Percentiles rank a stretch among this genome's conserved stretches.
Evolutionary conservation across 2,797 vertebrate species (phyloP).

Genomic region (Labeo calbasu): DNA sequence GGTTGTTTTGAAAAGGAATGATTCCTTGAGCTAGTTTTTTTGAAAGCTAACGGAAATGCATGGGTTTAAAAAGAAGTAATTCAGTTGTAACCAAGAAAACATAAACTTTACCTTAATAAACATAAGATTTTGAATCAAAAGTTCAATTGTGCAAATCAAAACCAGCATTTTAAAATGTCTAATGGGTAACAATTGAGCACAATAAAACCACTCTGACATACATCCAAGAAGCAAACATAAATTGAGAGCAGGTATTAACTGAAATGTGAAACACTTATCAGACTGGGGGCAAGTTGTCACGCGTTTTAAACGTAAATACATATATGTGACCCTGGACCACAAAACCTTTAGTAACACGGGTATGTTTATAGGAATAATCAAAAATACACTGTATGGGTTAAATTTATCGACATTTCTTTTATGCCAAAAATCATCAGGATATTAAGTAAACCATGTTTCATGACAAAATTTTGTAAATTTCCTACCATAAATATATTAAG

Average conservation of each 20-base stretch:
- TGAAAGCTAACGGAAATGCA: background rate
- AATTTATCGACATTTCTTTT: background rate
- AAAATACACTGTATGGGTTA: background rate
- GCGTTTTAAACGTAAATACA: background rate
- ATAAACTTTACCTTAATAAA: background rate
- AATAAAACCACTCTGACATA: background rate
- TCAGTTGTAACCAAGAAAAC: background rate
- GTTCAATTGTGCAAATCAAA: no score
- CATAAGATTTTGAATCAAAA: background rate
- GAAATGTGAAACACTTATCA: background rate
- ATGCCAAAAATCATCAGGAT: background rate
- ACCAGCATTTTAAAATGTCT: no score
- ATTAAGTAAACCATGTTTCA: background rate
- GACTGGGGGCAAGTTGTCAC: background rate
- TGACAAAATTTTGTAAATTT: background rate
- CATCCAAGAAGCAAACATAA: background rate
- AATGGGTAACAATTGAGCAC: background rate
- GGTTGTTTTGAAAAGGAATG: background rate
- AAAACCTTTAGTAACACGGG: background rate
- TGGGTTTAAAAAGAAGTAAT: background rate
- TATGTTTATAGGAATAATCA: background rate
- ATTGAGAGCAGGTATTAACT: background rate
- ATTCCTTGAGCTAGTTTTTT: background rate
- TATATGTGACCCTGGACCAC: background rate
- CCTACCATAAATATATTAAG: background rate